phyloP scores from a whole-genome alignment of 2,888 invertebrate species.

The Ichneumoninae sp. region DNA sequence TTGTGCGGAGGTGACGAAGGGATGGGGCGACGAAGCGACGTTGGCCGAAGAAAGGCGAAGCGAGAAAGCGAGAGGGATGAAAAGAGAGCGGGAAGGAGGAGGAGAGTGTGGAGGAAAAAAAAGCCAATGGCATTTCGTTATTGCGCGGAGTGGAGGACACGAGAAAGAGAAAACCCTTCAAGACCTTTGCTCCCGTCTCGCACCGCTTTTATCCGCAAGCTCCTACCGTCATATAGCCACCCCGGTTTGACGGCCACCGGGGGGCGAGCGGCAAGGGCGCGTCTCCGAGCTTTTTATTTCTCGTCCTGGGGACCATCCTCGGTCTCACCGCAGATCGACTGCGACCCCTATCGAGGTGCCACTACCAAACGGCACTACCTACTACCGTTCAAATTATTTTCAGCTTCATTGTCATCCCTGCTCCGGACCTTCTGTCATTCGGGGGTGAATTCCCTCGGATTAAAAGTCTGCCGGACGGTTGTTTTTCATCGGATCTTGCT shows the following conservation, averaged over 20 bases:
- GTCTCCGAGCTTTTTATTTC: conserved; percentile 47
- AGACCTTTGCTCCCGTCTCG: conserved; percentile 64
- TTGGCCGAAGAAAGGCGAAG: conserved; percentile 66
- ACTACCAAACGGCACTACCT: conserved; percentile 57
- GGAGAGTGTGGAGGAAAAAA: conserved; percentile 39
- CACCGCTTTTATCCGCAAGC: conserved; percentile 4
- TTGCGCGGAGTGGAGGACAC: conserved; percentile 72
- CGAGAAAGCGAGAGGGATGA: conserved; percentile 59
- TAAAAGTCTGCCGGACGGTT: conserved; percentile 1
- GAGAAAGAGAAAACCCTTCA: conserved; percentile 62
- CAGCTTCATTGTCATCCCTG: conserved; percentile 52
- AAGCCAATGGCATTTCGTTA: conserved; percentile 81
- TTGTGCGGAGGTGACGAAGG: conserved; percentile 48
- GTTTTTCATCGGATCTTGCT: background rate
- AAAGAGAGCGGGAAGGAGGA: conserved; percentile 27
- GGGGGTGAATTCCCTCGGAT: background rate
- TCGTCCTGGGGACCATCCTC: conserved; percentile 33
- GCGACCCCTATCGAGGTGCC: conserved; percentile 59
- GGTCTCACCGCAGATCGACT: conserved; percentile 54
- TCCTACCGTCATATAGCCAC: conserved; percentile 29
- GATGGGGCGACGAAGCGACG: conserved; percentile 32
- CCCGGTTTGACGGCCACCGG: conserved; percentile 16
- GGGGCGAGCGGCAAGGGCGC: background rate
- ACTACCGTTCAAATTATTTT: conserved; percentile 52
- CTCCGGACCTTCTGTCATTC: background rate